These are phyloP conservation scores for Coptodon bakossiorum DNA, from an alignment of 2,113 vertebrate genomes.

Conservation along the genomic window DNA sequence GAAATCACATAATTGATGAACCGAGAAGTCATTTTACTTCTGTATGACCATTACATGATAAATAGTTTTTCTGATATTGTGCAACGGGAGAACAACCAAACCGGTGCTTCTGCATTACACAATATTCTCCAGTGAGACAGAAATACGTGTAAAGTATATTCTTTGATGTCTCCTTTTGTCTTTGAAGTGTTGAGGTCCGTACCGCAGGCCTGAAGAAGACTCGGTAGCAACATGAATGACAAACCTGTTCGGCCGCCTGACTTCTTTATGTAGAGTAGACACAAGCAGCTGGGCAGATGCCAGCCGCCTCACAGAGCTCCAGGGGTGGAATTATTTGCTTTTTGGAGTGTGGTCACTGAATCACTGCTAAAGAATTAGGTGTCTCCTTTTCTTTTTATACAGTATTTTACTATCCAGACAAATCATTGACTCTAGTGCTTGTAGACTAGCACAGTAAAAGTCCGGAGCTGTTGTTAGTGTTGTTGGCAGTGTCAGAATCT, in stretches of 20 bases:
- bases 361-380: neutral
- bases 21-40: neutral
- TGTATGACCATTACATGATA: neutral
- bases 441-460: neutral
- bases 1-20: neutral
- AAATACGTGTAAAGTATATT: neutral
- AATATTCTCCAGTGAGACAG: neutral
- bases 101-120: neutral
- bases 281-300: neutral
- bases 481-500: neutral
- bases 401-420: neutral
- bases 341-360: neutral
- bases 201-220: neutral
- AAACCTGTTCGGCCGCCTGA: constrained; percentile 16
- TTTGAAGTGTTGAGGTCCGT: constrained; percentile 10
- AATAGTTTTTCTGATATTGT: neutral
- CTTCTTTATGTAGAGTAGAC: neutral
- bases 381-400: neutral
- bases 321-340: neutral
- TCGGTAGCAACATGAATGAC: neutral
- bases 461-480: neutral
- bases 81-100: neutral
- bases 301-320: neutral
- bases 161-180: neutral
- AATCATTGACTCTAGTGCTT: neutral